These are phyloP conservation scores for Dolichallabes microphthalmus DNA, from an alignment of 2,113 vertebrate genomes.

Conservation along the genomic window DNA sequence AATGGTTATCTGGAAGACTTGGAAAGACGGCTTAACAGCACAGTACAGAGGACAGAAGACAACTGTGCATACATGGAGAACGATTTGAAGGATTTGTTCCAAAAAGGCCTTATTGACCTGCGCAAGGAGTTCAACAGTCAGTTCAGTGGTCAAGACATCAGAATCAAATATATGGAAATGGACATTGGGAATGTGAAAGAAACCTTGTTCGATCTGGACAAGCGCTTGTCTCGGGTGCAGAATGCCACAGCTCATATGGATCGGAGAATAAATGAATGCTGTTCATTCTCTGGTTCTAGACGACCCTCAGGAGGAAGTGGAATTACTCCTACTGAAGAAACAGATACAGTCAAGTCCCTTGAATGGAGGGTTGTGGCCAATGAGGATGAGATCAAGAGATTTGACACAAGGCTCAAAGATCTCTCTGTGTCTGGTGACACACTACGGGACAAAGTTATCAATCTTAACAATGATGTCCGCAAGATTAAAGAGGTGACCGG, in stretches of 20 bases:
- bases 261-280: constrained; percentile 64
- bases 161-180: constrained; percentile 67
- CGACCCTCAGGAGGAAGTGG: constrained; percentile 17
- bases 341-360: constrained; percentile 72
- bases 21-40: constrained; percentile 77
- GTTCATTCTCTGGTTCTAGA: constrained; percentile 35
- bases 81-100: constrained; percentile 65
- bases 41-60: constrained; percentile 65
- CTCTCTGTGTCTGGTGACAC: constrained; percentile 77
- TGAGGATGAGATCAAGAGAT: constrained; percentile 74
- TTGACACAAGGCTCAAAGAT: constrained; percentile 74
- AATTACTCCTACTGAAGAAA: constrained; percentile 2
- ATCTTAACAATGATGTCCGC: constrained; percentile 69
- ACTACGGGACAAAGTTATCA: constrained; percentile 67
- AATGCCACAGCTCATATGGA: constrained; percentile 63
- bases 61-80: constrained; percentile 65
- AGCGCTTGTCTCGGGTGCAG: constrained; percentile 59
- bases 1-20: constrained; percentile 71
- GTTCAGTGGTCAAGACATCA: constrained; percentile 69
- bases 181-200: constrained; percentile 69
- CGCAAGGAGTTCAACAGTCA: constrained; percentile 64
- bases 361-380: constrained; percentile 78
- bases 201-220: constrained; percentile 57
- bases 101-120: constrained; percentile 65
- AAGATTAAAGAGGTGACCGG: constrained; percentile 71